A percentile compares a stretch with the other conserved stretches of the same genome.
phyloP scores from a whole-genome alignment of 2,797 vertebrate species.

The Carapus acus region DNA sequence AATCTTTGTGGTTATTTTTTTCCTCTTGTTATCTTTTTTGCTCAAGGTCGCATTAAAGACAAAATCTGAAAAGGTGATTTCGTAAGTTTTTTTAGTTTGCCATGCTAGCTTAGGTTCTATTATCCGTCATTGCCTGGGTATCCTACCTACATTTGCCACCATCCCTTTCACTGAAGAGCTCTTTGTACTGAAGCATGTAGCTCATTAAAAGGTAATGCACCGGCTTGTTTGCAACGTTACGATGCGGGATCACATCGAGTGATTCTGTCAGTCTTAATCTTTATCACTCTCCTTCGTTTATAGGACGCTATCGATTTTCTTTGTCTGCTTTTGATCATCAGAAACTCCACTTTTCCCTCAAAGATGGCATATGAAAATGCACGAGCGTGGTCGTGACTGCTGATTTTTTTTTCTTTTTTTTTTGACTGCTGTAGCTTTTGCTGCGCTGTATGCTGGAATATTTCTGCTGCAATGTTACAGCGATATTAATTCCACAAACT shows the following conservation, averaged over 20 bases:
- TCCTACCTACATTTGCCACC: conserved; percentile 5
- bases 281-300: neutral
- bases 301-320: conserved; percentile 30
- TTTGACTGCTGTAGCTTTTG: conserved; percentile 43
- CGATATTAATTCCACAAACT: conserved; percentile 1
- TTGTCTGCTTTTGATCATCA: conserved; percentile 15
- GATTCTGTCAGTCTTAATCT: conserved; percentile 10
- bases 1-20: conserved; percentile 47
- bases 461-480: too few species aligned
- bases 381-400: neutral
- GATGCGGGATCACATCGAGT: conserved; percentile 5
- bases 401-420: conserved; percentile 2
- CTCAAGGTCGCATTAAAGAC: conserved; percentile 66
- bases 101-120: conserved; percentile 39
- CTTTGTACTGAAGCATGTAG: conserved; percentile 40
- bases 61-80: conserved; percentile 74
- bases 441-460: conserved; percentile 36
- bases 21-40: conserved; percentile 56
- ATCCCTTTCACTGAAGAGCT: conserved; percentile 17
- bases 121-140: conserved; percentile 23
- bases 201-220: conserved; percentile 31
- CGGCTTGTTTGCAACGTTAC: conserved; percentile 15
- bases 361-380: too few species aligned
- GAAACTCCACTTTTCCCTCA: neutral
- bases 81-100: conserved; percentile 39